These are phyloP conservation scores for Dasyornis broadbenti DNA, from an alignment of 2,113 vertebrate species.

Conservation along the genomic window DNA sequence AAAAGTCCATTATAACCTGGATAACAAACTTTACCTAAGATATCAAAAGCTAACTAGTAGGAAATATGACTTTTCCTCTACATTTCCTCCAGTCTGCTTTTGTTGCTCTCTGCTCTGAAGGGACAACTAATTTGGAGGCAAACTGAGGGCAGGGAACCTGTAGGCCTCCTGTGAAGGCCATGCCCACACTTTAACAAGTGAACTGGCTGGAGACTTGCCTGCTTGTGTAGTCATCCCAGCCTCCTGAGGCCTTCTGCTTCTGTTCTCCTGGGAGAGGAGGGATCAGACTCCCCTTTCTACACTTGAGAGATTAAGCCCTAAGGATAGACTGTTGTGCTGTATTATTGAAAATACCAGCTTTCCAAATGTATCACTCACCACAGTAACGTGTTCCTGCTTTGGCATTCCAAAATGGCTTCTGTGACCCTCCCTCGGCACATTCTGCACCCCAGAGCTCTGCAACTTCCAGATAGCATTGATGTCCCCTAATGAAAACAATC, in stretches of 20 bases:
- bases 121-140: background rate
- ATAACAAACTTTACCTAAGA: background rate
- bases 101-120: background rate
- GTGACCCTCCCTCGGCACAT: background rate
- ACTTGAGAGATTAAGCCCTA: background rate
- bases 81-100: background rate
- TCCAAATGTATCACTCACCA: background rate
- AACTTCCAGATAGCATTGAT: background rate
- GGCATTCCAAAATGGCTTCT: background rate
- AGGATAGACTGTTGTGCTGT: background rate
- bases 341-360: background rate
- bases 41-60: background rate
- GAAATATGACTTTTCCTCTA: background rate
- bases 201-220: background rate
- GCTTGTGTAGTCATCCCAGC: rapidly evolving
- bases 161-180: rapidly evolving
- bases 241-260: background rate
- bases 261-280: background rate
- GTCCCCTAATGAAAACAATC: background rate
- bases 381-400: background rate
- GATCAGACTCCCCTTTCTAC: background rate
- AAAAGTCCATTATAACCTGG: background rate
- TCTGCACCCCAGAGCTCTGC: background rate
- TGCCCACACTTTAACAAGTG: background rate
- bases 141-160: background rate